These are phyloP conservation scores for Grammatotria lemairii DNA, from an alignment of 2,113 vertebrate species.

Conservation along the genomic window DNA sequence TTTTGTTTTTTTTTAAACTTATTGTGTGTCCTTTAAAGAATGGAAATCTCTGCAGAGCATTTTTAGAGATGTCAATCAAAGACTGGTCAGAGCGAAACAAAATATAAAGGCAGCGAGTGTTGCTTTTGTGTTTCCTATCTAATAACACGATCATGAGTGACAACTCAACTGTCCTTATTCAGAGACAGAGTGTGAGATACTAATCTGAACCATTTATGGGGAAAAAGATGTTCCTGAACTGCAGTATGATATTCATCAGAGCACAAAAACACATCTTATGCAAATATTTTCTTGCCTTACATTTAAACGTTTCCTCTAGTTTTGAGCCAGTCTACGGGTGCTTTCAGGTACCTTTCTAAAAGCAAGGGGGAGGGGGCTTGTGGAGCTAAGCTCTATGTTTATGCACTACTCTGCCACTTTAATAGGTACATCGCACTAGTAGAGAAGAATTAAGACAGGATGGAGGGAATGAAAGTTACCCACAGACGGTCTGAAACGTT, in stretches of 20 bases:
- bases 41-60: neutral
- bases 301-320: neutral
- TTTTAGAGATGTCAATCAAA: slow-evolving; percentile 33
- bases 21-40: slow-evolving; percentile 4
- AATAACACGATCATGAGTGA: slow-evolving; percentile 32
- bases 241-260: neutral
- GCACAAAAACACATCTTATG: neutral
- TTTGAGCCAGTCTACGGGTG: accelerated
- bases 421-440: accelerated
- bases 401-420: neutral
- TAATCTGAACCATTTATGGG: slow-evolving; percentile 12
- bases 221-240: neutral
- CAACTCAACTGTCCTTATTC: slow-evolving; percentile 3
- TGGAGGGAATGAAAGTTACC: neutral
- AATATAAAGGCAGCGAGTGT: neutral
- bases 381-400: neutral
- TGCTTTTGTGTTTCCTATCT: slow-evolving; percentile 9
- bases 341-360: neutral
- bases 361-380: neutral
- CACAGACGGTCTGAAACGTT: neutral
- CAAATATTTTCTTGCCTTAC: neutral
- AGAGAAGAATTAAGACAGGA: neutral
- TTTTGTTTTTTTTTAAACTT: neutral
- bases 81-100: neutral
- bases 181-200: neutral